Percentiles rank a stretch among this genome's conserved stretches.
Evolutionary conservation across 2,113 vertebrate genomes (phyloP).

Genomic region (Steatornis caripensis): DNA sequence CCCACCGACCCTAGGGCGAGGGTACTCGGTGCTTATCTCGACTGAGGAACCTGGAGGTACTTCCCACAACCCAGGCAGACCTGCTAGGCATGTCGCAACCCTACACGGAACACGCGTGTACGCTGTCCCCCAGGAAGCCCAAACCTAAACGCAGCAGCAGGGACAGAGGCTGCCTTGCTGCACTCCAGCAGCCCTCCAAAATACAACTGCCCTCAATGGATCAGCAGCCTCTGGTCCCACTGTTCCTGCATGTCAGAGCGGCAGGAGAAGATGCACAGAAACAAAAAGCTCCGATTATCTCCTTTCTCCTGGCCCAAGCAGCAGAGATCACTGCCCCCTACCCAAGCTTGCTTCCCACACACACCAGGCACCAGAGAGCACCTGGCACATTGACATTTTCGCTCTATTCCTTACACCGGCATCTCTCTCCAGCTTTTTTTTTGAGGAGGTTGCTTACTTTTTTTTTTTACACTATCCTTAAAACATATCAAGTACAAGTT

Average conservation of each 20-base stretch:
- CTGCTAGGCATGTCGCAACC: fast-evolving
- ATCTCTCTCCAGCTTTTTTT: neutral
- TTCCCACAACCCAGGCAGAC: neutral
- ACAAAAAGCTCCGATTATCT: neutral
- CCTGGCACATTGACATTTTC: neutral
- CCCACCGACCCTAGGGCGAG: fast-evolving
- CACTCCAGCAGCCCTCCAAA: neutral
- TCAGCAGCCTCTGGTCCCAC: neutral
- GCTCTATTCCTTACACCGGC: neutral
- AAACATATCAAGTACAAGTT: neutral
- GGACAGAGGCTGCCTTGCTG: neutral
- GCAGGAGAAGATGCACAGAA: neutral
- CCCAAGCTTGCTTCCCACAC: neutral
- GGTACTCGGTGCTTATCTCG: neutral
- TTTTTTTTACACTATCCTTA: neutral
- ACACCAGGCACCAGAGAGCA: neutral
- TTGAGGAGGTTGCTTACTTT: neutral
- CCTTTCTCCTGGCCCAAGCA: neutral
- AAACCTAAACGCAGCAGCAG: neutral
- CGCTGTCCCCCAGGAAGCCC: neutral
- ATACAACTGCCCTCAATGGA: neutral
- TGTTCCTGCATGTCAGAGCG: neutral
- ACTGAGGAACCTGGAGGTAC: neutral
- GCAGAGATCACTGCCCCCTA: neutral
- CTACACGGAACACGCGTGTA: neutral